Percentiles rank a stretch among this genome's conserved stretches.
Evolutionary conservation across 2,113 vertebrate genomes (phyloP).

Genomic region (Engystomops pustulosus): DNA sequence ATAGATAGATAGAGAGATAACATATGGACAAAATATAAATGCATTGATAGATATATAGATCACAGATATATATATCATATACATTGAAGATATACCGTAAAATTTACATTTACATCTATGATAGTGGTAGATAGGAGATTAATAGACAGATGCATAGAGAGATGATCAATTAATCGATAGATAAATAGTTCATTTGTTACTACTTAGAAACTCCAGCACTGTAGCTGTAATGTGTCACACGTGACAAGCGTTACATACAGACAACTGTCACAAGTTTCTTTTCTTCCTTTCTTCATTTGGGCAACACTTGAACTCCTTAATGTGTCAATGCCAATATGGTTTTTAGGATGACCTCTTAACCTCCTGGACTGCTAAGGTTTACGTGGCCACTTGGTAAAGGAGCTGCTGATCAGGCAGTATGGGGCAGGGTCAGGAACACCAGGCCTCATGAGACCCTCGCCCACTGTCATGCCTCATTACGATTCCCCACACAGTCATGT

Average conservation of each 20-base stretch:
- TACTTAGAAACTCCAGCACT: neutral
- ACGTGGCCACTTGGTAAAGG: slow-evolving; percentile 1
- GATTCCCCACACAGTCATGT: neutral
- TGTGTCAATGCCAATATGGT: slow-evolving; percentile 24
- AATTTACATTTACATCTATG: too few species aligned
- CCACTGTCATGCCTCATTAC: neutral
- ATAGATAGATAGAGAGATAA: neutral
- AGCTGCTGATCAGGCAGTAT: neutral
- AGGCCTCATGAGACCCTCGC: neutral
- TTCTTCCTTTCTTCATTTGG: slow-evolving; percentile 28
- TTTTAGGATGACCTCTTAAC: slow-evolving; percentile 25
- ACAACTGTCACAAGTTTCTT: slow-evolving; percentile 23
- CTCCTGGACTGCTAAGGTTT: neutral
- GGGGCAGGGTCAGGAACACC: neutral
- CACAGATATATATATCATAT: neutral
- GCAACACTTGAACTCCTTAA: slow-evolving; percentile 31
- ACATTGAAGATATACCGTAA: neutral
- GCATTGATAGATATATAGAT: neutral
- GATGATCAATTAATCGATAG: neutral
- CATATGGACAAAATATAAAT: neutral
- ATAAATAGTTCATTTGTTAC: neutral
- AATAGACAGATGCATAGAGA: slow-evolving; percentile 3
- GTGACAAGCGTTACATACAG: neutral
- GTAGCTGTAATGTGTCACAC: neutral
- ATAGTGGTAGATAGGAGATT: neutral